A percentile compares a stretch with the other conserved stretches of the same genome.
Conservation (phyloP, 2,888 invertebrate species). For the Acronicta aceris region DNA sequence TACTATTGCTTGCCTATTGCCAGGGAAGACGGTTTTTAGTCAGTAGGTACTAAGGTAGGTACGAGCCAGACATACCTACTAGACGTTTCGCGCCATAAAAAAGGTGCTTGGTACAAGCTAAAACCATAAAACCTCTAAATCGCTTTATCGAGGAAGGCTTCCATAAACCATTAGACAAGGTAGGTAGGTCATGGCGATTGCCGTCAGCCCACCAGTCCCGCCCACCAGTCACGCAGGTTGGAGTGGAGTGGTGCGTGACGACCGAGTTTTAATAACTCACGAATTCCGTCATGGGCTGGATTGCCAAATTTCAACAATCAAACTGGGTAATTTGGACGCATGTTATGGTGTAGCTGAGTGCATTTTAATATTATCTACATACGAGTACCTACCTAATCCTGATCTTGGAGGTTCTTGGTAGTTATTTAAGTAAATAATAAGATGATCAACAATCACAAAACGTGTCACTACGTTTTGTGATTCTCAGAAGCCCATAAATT, state of each 20-base stretch:
- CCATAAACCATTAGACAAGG: slow-evolving; percentile 5
- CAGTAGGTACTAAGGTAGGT: no score
- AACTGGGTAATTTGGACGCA: slow-evolving; percentile 26
- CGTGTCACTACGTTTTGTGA: no score
- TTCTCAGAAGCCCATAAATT: no score
- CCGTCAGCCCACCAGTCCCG: slow-evolving; percentile 1
- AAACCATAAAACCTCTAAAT: background rate
- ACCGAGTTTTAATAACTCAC: slow-evolving; percentile 22
- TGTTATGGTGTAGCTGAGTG: background rate
- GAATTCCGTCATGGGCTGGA: slow-evolving; percentile 14
- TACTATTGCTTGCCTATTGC: no score
- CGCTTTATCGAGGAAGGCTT: background rate
- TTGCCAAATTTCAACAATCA: slow-evolving; percentile 42
- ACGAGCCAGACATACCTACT: no score
- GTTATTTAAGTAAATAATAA: no score
- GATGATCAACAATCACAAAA: no score
- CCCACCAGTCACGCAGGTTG: slow-evolving; percentile 6
- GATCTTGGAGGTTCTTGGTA: no score
- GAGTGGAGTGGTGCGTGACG: slow-evolving; percentile 28
- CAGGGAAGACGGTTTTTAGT: no score
- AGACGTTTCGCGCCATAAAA: no score
- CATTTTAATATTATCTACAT: background rate
- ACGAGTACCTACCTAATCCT: no score
- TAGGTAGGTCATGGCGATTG: slow-evolving; percentile 19
- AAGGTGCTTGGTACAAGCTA: no score